A percentile compares a stretch with the other conserved stretches of the same genome.
Evolutionary conservation across 2,113 vertebrate genomes (phyloP).

Genomic region (Verasper variegatus): DNA sequence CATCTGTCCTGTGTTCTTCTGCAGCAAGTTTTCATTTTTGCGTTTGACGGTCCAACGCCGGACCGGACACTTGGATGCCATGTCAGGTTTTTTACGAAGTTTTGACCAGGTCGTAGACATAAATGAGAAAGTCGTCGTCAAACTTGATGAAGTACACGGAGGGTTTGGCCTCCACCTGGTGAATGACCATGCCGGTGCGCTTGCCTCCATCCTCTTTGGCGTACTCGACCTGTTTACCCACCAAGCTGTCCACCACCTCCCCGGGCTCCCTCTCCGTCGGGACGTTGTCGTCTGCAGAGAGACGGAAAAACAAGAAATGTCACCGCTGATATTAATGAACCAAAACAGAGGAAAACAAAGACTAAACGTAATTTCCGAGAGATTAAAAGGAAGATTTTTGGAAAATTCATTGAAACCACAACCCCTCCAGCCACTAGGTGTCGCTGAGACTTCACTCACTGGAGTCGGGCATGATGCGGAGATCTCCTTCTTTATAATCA

Average conservation of each 20-base stretch:
- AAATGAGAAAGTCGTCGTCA: constrained; percentile 99
- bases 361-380: no score
- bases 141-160: constrained; percentile 99
- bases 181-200: constrained; percentile 98
- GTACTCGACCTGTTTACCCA: constrained; percentile 99
- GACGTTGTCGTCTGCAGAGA: constrained; percentile 88
- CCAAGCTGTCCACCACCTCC: constrained; percentile 98
- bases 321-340: background rate
- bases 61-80: constrained; percentile 27
- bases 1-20: background rate
- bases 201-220: constrained; percentile 98
- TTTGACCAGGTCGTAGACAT: constrained; percentile 98
- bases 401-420: no score
- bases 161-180: constrained; percentile 98
- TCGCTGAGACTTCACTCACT: constrained; percentile 82
- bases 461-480: constrained; percentile 97
- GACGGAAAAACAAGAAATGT: constrained; percentile 21
- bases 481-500: constrained; percentile 97
- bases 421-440: no score
- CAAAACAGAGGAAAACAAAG: no score
- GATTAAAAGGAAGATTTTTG: no score
- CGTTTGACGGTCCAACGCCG: constrained; percentile 28
- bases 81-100: constrained; percentile 84
- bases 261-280: constrained; percentile 95
- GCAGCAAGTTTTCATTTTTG: background rate